These are phyloP conservation scores for Clarias platycephalus DNA, from an alignment of 2,797 vertebrate genomes.

Conservation along the genomic window DNA sequence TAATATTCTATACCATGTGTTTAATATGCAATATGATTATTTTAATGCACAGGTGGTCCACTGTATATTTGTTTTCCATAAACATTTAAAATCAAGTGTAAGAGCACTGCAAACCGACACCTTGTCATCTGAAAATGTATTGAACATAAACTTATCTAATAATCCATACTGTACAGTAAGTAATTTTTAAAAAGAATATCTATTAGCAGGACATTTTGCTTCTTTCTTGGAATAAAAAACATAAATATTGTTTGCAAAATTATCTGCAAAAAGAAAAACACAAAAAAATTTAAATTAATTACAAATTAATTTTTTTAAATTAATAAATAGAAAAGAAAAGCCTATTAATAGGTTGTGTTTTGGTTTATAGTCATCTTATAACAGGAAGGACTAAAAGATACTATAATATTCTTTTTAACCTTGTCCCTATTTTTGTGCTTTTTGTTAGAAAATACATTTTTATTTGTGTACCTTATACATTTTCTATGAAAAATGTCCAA, in stretches of 20 bases:
- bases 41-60: conserved; percentile 3
- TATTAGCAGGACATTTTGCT: neutral
- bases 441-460: too few relatives aligned
- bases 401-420: neutral
- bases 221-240: neutral
- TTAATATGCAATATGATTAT: conserved; percentile 25
- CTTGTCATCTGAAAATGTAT: neutral
- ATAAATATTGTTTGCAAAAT: neutral
- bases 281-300: too few relatives aligned
- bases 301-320: too few relatives aligned
- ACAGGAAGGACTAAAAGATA: neutral
- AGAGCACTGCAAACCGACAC: neutral
- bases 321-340: too few relatives aligned
- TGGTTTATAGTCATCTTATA: neutral
- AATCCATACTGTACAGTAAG: neutral
- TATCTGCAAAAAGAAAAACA: neutral
- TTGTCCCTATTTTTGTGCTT: neutral
- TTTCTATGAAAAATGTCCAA: neutral
- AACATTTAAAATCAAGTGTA: neutral
- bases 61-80: conserved; percentile 2
- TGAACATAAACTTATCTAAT: neutral
- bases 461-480: neutral
- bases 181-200: neutral
- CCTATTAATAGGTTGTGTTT: neutral
- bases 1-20: conserved; percentile 28